Evolutionary conservation across 1,140 invertebrate species (phyloP), one percentile per base, ranked within the genome.

Genomic region (Sinonovacula constricta): DNA sequence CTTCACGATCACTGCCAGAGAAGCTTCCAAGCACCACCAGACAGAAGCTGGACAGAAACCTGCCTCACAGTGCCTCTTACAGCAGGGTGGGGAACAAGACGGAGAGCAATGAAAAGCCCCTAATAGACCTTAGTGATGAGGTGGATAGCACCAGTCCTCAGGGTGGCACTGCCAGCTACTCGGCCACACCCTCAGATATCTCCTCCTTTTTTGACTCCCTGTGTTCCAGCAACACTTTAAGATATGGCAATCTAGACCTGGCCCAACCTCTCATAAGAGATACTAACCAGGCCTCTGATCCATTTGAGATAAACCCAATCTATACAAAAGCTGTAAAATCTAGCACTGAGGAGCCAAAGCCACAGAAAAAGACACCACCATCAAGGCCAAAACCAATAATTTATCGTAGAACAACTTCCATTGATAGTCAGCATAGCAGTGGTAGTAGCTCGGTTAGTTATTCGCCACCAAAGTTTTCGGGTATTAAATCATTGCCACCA

Each of bases 61-160:
- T 7, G 39, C 39, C 7, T 10, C 7, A 18, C 75, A 15, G 49
- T 65, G 3, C 60, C 67, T 26, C 45, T 66, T 28, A 54, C 49
- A 31, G 36, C 26, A 15, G 49, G 62, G 5, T 14, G 51, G 28
- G 33, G 39, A 36, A 71, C n/a, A 49, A 69, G 18, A 67, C 53
- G 57, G 63, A 78, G 24, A 54, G 45, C 26, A 71, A 81, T 36
- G 90, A 91, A 59, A 87, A 83, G 56, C 84, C 88, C n/a, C 68
- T 91, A 3, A 91, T 91, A 65, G 91, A 91, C 79, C 82, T 91
- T 14, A 88, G 84, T 79, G 88, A 90, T 60, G 88, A 89, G 59
- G 26, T 63, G 5, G 69, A 75, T 56, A 49, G 30, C 15, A 31
- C 70, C 36, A 53, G 62, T 56, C 24, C 28, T 12, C 24, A 39